phyloP scores from a whole-genome alignment of 1,140 invertebrate species.

The Macrosteles quadrilineatus region DNA sequence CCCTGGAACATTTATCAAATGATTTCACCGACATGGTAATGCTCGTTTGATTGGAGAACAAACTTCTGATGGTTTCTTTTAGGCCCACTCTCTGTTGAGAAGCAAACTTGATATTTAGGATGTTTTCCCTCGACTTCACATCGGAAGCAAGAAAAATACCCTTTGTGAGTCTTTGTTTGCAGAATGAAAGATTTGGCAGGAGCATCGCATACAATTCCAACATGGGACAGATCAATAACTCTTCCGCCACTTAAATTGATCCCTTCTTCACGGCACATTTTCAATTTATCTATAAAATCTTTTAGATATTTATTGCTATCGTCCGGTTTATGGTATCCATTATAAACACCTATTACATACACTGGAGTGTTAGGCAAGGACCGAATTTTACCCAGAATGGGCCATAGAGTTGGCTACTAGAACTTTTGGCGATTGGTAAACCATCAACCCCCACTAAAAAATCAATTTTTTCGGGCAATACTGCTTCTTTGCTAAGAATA shows the following conservation, averaged over 20 bases:
- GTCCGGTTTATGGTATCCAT: not conserved
- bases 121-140: slow-evolving; percentile 44
- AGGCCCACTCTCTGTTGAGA: not conserved
- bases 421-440: not conserved
- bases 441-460: not conserved
- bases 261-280: not conserved
- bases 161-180: slow-evolving; percentile 46
- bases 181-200: slow-evolving; percentile 48
- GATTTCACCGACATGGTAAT: slow-evolving; percentile 36
- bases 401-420: not conserved
- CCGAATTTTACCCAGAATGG: not conserved
- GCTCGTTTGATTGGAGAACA: slow-evolving; percentile 35
- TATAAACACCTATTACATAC: not conserved
- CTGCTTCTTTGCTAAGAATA: not conserved
- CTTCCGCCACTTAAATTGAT: not conserved
- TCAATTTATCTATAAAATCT: slow-evolving; percentile 3
- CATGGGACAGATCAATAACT: not conserved
- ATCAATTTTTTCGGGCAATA: not conserved
- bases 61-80: slow-evolving; percentile 40
- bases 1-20: slow-evolving; percentile 24
- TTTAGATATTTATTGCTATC: not conserved
- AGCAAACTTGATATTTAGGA: slow-evolving; percentile 34
- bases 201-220: slow-evolving; percentile 34
- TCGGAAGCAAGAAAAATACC: slow-evolving; percentile 47
- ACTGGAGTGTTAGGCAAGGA: not conserved